These are phyloP conservation scores for Malacosoma neustria DNA, from an alignment of 2,888 invertebrate species.

Conservation along the genomic window DNA sequence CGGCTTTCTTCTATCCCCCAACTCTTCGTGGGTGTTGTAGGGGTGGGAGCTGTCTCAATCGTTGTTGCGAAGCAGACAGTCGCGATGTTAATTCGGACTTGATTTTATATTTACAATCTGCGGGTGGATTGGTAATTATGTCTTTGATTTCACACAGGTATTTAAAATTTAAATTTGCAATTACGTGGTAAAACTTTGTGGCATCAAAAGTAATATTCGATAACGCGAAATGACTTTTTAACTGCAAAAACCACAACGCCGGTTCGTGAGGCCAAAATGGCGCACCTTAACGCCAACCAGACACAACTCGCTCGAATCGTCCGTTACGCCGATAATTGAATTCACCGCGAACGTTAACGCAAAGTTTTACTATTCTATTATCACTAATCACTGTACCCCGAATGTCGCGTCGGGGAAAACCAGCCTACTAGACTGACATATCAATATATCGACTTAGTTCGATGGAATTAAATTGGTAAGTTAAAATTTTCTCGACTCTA, in stretches of 20 bases:
- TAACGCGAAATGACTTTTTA: neutral
- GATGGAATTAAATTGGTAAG: too few relatives aligned
- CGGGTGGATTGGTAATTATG: conserved; percentile 12
- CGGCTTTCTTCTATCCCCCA: too few relatives aligned
- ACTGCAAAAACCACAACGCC: neutral
- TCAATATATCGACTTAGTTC: too few relatives aligned
- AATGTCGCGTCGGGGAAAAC: too few relatives aligned
- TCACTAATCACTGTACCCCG: too few relatives aligned
- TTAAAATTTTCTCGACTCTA: too few relatives aligned
- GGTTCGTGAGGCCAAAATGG: conserved; percentile 2
- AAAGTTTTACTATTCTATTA: too few relatives aligned
- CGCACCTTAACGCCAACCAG: conserved; percentile 10
- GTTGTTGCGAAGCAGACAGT: conserved; percentile 5
- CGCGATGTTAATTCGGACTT: conserved; percentile 11
- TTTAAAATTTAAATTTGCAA: conserved; percentile 10
- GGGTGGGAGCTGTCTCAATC: neutral
- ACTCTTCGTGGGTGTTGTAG: neutral
- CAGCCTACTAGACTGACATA: too few relatives aligned
- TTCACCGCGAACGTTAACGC: too few relatives aligned
- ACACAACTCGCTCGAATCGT: neutral
- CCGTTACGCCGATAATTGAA: too few relatives aligned
- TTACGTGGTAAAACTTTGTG: conserved; percentile 14
- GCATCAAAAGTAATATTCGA: conserved; percentile 4
- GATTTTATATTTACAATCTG: conserved; percentile 8
- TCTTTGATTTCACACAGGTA: conserved; percentile 14